Evolutionary conservation across 2,797 vertebrate species (phyloP).

Genomic region (Antennarius maculatus): DNA sequence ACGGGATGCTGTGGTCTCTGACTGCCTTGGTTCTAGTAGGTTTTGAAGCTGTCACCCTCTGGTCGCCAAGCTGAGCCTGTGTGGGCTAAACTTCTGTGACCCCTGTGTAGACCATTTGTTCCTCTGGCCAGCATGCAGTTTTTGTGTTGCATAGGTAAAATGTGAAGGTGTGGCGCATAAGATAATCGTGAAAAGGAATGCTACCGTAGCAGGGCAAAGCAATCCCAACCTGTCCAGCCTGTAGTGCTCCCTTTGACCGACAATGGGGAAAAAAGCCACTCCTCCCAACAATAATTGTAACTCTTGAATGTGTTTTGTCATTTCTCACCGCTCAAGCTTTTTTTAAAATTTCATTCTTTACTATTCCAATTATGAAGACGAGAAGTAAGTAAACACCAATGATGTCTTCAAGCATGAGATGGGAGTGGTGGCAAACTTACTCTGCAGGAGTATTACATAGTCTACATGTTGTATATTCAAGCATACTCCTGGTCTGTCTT

Average conservation of each 20-base stretch:
- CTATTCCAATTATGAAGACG: slow-evolving; percentile 9
- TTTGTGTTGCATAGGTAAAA: not conserved
- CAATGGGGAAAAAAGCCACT: slow-evolving; percentile 10
- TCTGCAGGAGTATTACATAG: not conserved
- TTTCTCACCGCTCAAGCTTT: slow-evolving; percentile 5
- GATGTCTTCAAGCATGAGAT: not conserved
- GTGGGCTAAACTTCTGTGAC: no score
- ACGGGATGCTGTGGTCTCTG: no score
- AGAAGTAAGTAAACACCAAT: not conserved
- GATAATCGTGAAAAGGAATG: slow-evolving; percentile 61
- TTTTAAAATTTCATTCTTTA: not conserved
- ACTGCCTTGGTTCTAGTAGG: no score
- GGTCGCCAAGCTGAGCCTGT: no score
- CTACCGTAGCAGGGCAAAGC: slow-evolving; percentile 34
- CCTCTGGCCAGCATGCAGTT: not conserved
- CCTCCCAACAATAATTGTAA: slow-evolving; percentile 26
- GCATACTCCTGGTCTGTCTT: not conserved
- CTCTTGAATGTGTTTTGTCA: not conserved
- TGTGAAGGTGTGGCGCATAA: slow-evolving; percentile 56
- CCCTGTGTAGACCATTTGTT: no score
- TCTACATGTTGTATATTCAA: not conserved
- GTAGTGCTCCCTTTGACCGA: slow-evolving; percentile 7
- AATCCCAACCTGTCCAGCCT: slow-evolving; percentile 56
- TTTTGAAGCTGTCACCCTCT: no score
- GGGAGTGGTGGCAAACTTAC: not conserved